phyloP scores from a whole-genome alignment of 1,140 invertebrate genomes.

The Rhizoglyphus robini region DNA sequence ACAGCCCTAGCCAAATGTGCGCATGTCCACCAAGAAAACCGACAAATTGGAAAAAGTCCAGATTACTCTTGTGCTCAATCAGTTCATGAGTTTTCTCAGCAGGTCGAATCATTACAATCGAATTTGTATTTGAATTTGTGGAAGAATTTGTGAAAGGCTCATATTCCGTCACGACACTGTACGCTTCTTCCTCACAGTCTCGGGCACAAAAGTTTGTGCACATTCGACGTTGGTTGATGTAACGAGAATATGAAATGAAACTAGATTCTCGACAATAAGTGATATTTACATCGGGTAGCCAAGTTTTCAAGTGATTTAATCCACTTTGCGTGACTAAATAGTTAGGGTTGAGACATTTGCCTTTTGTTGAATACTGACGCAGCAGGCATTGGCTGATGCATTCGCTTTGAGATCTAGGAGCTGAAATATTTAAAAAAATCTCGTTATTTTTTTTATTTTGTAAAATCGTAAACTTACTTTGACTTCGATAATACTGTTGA shows the following conservation, averaged over 20 bases:
- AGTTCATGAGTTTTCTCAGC: constrained; percentile 10
- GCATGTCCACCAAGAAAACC: constrained; percentile 12
- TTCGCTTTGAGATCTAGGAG: neutral
- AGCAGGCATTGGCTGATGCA: neutral
- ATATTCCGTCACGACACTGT: neutral
- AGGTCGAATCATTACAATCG: constrained; percentile 13
- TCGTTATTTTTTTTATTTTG: neutral
- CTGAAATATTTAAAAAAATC: neutral
- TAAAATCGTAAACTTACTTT: neutral
- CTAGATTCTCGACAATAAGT: neutral
- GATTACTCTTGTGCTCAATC: constrained; percentile 2
- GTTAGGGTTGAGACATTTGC: neutral
- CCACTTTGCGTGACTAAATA: neutral
- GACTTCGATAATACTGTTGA: neutral
- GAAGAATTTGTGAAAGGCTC: neutral
- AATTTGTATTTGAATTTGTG: neutral
- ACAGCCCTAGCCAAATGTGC: constrained; percentile 8
- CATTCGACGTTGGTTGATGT: neutral
- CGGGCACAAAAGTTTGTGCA: neutral
- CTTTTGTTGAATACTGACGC: neutral
- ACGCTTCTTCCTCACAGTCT: neutral
- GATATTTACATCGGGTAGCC: neutral
- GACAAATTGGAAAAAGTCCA: constrained; percentile 1
- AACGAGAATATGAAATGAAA: neutral
- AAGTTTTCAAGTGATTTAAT: neutral